phyloP scores from a whole-genome alignment of 2,888 invertebrate species.

The Chironomus riparius region DNA sequence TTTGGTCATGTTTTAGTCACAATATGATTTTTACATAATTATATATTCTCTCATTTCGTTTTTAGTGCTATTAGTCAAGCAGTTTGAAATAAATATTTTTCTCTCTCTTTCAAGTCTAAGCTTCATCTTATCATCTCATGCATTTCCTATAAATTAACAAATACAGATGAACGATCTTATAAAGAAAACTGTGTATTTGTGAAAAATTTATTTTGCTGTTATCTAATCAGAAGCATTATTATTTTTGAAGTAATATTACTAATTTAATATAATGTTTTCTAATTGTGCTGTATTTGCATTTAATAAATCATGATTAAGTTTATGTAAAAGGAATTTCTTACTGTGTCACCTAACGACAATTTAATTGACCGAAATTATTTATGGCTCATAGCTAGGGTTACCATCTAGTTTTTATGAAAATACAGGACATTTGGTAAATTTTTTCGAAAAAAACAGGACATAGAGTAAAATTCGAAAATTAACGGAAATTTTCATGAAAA shows the following conservation, averaged over 20 bases:
- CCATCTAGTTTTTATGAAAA: too few relatives aligned
- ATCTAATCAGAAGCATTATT: not conserved
- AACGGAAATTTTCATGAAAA: too few relatives aligned
- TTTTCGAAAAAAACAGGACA: too few relatives aligned
- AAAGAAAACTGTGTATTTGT: too few relatives aligned
- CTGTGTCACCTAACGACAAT: not conserved
- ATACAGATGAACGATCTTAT: not conserved
- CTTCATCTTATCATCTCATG: not conserved
- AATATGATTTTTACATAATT: too few relatives aligned
- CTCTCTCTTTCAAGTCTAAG: not conserved
- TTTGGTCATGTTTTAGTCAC: not conserved
- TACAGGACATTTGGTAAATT: too few relatives aligned
- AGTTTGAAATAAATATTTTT: too few relatives aligned
- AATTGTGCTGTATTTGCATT: not conserved
- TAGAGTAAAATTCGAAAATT: too few relatives aligned
- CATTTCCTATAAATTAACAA: not conserved
- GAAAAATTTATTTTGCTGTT: not conserved
- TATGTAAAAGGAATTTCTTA: not conserved
- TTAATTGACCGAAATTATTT: not conserved
- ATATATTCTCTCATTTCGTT: not conserved
- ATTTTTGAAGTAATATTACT: not conserved
- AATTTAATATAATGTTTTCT: not conserved
- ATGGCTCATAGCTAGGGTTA: too few relatives aligned
- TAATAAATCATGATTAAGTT: not conserved
- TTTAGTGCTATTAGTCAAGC: not conserved